phyloP scores from a whole-genome alignment of 2,888 invertebrate species.

The Rhyacophila evoluta region DNA sequence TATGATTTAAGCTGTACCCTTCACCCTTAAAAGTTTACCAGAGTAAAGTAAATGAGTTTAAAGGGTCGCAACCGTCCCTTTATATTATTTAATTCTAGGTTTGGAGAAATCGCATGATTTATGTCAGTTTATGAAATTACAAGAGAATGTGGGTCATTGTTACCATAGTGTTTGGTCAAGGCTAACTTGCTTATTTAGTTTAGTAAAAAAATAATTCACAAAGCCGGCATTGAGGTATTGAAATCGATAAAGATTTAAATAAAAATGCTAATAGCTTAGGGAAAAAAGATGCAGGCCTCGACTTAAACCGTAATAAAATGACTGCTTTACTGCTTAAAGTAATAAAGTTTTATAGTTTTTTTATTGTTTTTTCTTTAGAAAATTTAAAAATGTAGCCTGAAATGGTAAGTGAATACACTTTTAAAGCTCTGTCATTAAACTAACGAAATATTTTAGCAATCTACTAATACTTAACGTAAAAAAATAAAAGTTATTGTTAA shows the following conservation, averaged over 20 bases:
- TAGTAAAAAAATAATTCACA: background rate
- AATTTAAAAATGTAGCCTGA: background rate
- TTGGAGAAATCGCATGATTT: slow-evolving; percentile 3
- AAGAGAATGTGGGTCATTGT: background rate
- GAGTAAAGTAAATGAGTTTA: slow-evolving; percentile 12
- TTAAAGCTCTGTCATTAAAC: background rate
- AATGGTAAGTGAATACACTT: background rate
- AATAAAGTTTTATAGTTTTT: background rate
- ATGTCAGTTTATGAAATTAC: slow-evolving; percentile 9
- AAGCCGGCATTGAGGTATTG: background rate
- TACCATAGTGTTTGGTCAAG: background rate
- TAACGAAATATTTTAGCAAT: background rate
- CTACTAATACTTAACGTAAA: too few relatives aligned
- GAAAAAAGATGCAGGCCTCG: background rate
- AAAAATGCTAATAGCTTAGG: background rate
- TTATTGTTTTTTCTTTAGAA: background rate
- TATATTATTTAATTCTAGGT: slow-evolving; percentile 14
- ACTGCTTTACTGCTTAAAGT: background rate
- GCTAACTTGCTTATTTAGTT: background rate
- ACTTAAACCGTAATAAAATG: background rate
- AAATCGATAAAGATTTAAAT: slow-evolving; percentile 3
- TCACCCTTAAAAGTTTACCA: slow-evolving; percentile 13
- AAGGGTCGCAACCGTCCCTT: slow-evolving; percentile 14
- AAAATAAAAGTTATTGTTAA: too few relatives aligned
- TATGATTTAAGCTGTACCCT: background rate